Evolutionary conservation across 2,797 vertebrate genomes (phyloP), one percentile per base, ranked within the genome.

Genomic region (Peromyscus aztecus): DNA sequence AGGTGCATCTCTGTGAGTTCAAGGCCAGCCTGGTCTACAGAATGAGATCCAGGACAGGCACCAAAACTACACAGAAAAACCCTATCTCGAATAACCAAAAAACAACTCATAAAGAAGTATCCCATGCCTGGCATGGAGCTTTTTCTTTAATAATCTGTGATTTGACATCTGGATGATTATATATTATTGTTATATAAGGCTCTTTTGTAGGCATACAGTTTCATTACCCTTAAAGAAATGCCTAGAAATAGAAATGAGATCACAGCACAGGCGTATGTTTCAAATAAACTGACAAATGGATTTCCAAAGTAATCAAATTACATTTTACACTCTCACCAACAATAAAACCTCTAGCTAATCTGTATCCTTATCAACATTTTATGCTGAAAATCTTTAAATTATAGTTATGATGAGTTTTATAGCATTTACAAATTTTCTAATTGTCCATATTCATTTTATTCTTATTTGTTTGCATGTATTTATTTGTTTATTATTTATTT

Each of bases 221-320:
- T 84, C 29, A 59, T 69, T 96, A 83, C 27, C 81, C 37, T 77
- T 90, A 89, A 90, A 40, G 65, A 69, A 90, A 80, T 65, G 61
- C 10, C 6, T 84, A 90, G 37, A 88, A 75, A 29, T 89, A 65
- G 49, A 95, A 93, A 91, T 90, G 9, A 65, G n/a, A 49, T 69
- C 27, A 87, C 27, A 37, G 2, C 11, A 55, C 52, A 31, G 34
- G 21, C 52, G 63, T 87, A 80, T 63, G 13, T 90, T 94, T 63
- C 89, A 63, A 80, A 76, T 43, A 94, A 94, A 94, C 27, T 57
- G 29, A 87, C 40, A 94, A 91, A 76, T 83, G 27, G 63, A 87
- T 84, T 91, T 95, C 46, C 82, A 67, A 95, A 96, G 21, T 46
- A 29, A 93, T 59, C 27, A 29, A 61, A 83, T 37, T 89, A 46